phyloP scores from a whole-genome alignment of 1,140 invertebrate genomes.

The Dufourea novaeangliae region DNA sequence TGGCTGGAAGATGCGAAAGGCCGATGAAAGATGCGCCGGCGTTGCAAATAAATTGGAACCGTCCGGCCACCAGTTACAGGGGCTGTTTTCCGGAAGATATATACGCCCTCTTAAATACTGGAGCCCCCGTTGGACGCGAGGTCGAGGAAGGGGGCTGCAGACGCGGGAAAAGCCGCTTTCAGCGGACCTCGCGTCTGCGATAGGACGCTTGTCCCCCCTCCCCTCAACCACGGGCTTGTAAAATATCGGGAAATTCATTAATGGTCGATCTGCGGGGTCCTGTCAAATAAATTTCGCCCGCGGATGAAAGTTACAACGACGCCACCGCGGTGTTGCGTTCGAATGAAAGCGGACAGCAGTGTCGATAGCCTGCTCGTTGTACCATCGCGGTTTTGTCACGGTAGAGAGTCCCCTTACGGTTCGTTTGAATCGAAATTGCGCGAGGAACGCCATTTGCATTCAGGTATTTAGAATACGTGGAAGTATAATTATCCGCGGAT shows the following conservation, averaged over 20 bases:
- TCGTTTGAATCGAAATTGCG: too few relatives aligned
- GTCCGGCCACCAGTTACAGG: conserved; percentile 30
- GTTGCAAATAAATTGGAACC: conserved; percentile 60
- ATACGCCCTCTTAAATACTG: conserved; percentile 52
- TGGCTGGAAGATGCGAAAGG: conserved; percentile 28
- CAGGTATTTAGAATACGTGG: too few relatives aligned
- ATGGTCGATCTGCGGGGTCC: conserved; percentile 52
- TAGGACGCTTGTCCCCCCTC: conserved; percentile 40
- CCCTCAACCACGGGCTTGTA: conserved; percentile 30
- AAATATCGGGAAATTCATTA: conserved; percentile 68
- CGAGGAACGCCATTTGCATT: too few relatives aligned
- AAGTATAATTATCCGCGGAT: too few relatives aligned
- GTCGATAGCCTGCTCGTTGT: neutral
- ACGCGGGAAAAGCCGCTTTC: conserved; percentile 33
- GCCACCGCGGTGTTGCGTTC: neutral
- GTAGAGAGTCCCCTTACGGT: too few relatives aligned
- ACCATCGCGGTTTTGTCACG: neutral
- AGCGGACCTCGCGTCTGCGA: conserved; percentile 10
- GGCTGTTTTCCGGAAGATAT: conserved; percentile 39
- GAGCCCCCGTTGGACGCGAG: neutral
- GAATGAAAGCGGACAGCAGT: neutral
- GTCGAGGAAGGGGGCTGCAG: neutral
- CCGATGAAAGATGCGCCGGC: conserved; percentile 51
- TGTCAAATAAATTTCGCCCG: conserved; percentile 54
- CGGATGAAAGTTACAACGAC: conserved; percentile 48